Evolutionary conservation across 1,140 invertebrate genomes (phyloP).

Genomic region (Zelostemma sp.): DNA sequence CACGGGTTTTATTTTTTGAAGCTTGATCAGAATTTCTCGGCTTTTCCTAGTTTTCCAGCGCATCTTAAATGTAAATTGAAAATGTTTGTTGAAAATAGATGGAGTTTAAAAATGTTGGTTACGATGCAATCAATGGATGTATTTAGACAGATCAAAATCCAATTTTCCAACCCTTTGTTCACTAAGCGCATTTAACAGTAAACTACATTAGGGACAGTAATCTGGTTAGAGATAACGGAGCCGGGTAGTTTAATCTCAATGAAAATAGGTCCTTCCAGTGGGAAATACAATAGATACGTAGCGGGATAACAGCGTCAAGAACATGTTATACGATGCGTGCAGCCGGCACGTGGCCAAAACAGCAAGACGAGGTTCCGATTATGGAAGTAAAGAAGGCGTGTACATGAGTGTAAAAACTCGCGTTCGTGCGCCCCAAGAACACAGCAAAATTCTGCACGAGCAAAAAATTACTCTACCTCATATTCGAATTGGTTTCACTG

Average conservation of each 20-base stretch:
- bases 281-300: constrained; percentile 40
- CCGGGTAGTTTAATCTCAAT: constrained; percentile 43
- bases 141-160: not conserved
- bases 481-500: too few species aligned
- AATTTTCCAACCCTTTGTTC: constrained; percentile 1
- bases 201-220: constrained; percentile 16
- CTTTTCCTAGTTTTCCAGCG: too few species aligned
- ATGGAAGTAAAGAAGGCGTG: constrained; percentile 31
- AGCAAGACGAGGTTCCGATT: constrained; percentile 34
- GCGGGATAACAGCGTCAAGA: constrained; percentile 44
- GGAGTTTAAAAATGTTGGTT: too few species aligned
- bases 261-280: constrained; percentile 43
- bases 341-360: constrained; percentile 46
- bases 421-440: not conserved
- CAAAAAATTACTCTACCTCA: too few species aligned
- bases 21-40: too few species aligned
- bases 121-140: too few species aligned
- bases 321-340: constrained; percentile 31
- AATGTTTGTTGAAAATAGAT: too few species aligned
- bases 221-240: constrained; percentile 30
- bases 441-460: too few species aligned
- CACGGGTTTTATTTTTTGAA: too few species aligned
- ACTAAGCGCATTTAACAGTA: not conserved
- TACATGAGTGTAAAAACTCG: not conserved
- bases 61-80: too few species aligned